phyloP scores from a whole-genome alignment of 2,113 vertebrate genomes.

The Calidris pygmaea region DNA sequence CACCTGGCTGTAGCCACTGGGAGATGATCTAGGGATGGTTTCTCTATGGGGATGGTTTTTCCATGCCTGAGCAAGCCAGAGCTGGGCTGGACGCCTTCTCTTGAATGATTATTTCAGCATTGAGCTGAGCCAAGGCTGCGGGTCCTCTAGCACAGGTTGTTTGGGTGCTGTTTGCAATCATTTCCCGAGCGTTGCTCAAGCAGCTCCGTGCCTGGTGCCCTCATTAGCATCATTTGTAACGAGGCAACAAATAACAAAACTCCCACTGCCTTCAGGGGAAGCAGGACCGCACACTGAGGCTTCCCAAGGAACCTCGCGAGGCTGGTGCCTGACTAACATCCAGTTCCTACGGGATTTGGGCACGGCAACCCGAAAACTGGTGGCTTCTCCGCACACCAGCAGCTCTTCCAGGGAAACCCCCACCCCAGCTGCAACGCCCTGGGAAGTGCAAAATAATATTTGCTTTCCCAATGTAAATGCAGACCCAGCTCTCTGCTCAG shows the following conservation, averaged over 20 bases:
- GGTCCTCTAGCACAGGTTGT: accelerated
- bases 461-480: slow-evolving; percentile 32
- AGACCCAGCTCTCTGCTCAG: background rate
- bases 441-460: background rate
- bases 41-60: background rate
- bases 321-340: background rate
- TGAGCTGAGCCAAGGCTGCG: background rate
- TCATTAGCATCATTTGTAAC: background rate
- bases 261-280: background rate
- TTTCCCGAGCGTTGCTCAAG: background rate
- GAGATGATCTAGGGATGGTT: accelerated
- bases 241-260: background rate
- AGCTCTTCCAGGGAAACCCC: background rate
- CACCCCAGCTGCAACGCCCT: accelerated
- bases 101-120: accelerated
- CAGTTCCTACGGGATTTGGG: background rate
- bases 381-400: background rate
- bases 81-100: background rate
- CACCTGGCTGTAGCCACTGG: background rate
- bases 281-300: background rate
- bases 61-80: background rate
- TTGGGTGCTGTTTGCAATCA: background rate
- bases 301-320: accelerated
- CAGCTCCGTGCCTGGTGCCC: background rate
- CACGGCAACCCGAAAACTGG: accelerated